Evolutionary conservation across 1,140 invertebrate genomes (phyloP).

Genomic region (Aplysia californica): DNA sequence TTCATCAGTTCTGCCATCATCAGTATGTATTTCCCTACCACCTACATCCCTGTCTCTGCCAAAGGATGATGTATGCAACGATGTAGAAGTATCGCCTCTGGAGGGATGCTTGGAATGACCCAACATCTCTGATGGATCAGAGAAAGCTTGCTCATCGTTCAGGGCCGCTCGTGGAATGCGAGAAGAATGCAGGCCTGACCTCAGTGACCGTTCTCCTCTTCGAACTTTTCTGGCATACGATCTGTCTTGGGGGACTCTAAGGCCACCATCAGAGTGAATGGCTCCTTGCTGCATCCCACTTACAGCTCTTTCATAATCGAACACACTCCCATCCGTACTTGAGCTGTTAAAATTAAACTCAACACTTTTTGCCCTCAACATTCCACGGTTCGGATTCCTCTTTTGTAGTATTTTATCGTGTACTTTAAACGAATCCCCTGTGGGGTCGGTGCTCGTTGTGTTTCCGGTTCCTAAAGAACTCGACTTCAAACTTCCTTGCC

Average conservation of each 20-base stretch:
- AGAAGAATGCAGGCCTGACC: no score
- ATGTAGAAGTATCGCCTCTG: no score
- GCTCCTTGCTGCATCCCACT: neutral
- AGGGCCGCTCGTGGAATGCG: no score
- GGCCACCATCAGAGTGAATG: neutral
- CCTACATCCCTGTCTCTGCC: neutral
- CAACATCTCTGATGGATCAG: neutral
- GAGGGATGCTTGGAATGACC: no score
- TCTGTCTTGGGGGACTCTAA: neutral
- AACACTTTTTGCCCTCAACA: constrained; percentile 15
- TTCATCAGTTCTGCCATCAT: neutral
- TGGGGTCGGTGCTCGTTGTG: no score
- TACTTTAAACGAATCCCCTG: no score
- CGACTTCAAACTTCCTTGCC: neutral
- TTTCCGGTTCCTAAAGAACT: neutral
- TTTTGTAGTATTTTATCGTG: neutral
- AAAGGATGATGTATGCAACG: no score
- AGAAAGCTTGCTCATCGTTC: neutral
- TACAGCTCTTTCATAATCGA: constrained; percentile 27
- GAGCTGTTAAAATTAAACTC: constrained; percentile 29
- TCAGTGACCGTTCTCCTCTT: no score
- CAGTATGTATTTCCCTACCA: neutral
- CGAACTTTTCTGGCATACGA: neutral
- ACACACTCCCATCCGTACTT: constrained; percentile 27
- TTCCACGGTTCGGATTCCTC: neutral